Evolutionary conservation across 2,797 vertebrate genomes (phyloP), one percentile per base, ranked within the genome.

Genomic region (Micromesistius poutassou): DNA sequence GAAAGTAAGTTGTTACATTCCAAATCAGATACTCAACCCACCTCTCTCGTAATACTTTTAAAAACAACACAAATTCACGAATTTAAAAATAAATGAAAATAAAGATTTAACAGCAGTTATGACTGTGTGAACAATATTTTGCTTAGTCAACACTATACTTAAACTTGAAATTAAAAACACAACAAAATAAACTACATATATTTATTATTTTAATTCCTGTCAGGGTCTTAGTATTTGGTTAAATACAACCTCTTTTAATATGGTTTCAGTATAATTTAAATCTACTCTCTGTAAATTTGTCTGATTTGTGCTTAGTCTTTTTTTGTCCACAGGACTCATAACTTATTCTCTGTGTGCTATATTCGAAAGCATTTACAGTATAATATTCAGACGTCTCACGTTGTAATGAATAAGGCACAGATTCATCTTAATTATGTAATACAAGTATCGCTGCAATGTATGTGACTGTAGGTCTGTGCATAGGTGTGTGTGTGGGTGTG

Each of bases 21-120:
- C 78, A 89, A 85, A 87, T 76, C 70, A 50, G 40, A 77, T 74
- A 84, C 82, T 76, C 76, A 74, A 81, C 74, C 25, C 75, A 83
- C 83, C 76, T 35, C 81, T 87, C 70, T 80, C 71, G 87, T 84
- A 78, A 62, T 50, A 84, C 42, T 55, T 85, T 88, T 71, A 70
- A 80, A 83, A 90, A 84, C 16, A n/a, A 72, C 74, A 81, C 77
- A 81, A 25, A 83, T 87, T 87, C 79, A 42, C 80, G 89, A 80
- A 87, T 88, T 77, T 87, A 91, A 82, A 82, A 76, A 88, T 85
- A 71, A 71, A 71, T 14, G 12, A 91, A 81, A 82, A 74, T 87
- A 80, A 84, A 75, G 80, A 92, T 91, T 91, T 33, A 84, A 88
- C 90, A 91, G 91, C 91, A 93, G 89, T 88, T 87, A 90, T 87